A percentile compares a stretch with the other conserved stretches of the same genome.
These are phyloP conservation scores for Erebia palarica DNA, from an alignment of 2,888 invertebrate genomes.

Conservation along the genomic window DNA sequence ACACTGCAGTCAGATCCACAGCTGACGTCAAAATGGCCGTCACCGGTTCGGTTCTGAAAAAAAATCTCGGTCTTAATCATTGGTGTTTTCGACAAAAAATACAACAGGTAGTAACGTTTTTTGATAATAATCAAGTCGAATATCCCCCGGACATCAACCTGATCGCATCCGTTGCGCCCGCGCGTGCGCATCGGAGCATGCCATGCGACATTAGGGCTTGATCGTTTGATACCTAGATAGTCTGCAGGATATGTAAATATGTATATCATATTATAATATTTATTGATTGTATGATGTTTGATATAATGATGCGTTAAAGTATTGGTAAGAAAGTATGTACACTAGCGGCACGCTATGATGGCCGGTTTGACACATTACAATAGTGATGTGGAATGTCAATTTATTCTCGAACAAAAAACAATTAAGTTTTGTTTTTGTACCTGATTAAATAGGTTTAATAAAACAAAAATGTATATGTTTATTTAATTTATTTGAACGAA, in stretches of 20 bases:
- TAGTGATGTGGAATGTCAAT: too few species aligned
- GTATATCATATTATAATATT: too few species aligned
- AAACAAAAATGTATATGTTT: too few species aligned
- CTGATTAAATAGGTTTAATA: too few species aligned
- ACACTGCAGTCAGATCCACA: conserved; percentile 88
- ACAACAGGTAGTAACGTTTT: conserved; percentile 40
- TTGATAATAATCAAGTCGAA: conserved; percentile 50
- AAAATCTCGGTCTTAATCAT: conserved; percentile 30
- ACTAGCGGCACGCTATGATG: too few species aligned
- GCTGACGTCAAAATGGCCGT: conserved; percentile 86
- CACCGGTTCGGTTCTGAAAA: conserved; percentile 86
- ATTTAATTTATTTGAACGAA: too few species aligned
- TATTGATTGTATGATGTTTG: too few species aligned
- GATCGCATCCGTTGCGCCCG: conserved; percentile 64
- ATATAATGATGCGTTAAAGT: too few species aligned
- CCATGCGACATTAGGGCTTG: conserved; percentile 41
- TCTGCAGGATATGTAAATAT: conserved; percentile 15
- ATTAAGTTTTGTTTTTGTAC: too few species aligned
- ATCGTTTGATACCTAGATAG: conserved; percentile 33
- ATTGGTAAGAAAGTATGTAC: too few species aligned
- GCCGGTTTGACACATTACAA: too few species aligned
- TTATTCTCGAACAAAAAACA: too few species aligned
- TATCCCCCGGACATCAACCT: conserved; percentile 54
- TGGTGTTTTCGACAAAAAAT: conserved; percentile 30
- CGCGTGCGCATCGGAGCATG: conserved; percentile 67